Conservation (phyloP, 2,888 invertebrate genomes). For the Sarcophaga carnaria region DNA sequence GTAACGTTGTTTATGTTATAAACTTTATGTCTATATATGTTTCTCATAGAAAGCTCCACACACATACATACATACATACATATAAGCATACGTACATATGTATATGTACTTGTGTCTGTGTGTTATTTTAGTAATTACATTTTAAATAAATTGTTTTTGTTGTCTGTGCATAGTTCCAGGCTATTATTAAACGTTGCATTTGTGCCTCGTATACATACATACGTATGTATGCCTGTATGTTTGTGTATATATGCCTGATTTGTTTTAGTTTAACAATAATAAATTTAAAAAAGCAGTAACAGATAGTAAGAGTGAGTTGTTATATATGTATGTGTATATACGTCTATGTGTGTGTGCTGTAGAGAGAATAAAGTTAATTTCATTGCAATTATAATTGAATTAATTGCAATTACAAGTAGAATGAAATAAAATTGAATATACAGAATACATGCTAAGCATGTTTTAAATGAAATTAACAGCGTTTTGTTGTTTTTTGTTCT, state of each 20-base stretch:
- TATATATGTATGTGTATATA: too few species aligned
- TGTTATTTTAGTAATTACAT: conserved; percentile 63
- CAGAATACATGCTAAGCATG: conserved; percentile 10
- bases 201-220: background rate
- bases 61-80: background rate
- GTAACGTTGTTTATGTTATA: too few species aligned
- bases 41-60: too few species aligned
- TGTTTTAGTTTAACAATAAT: conserved; percentile 37
- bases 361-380: conserved; percentile 58
- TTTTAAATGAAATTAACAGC: conserved; percentile 32
- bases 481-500: background rate
- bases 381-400: conserved; percentile 69
- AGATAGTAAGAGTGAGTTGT: too few species aligned
- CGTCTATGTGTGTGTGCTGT: background rate
- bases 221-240: background rate
- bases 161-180: conserved; percentile 55
- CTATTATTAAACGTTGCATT: conserved; percentile 44
- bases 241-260: background rate
- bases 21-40: too few species aligned
- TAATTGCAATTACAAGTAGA: conserved; percentile 65
- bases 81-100: too few species aligned
- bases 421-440: conserved; percentile 37
- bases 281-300: conserved; percentile 29
- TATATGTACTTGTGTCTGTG: conserved; percentile 4
- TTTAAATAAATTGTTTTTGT: conserved; percentile 68